These are phyloP conservation scores for Cygnus atratus DNA, from an alignment of 2,113 vertebrate species.

Conservation along the genomic window DNA sequence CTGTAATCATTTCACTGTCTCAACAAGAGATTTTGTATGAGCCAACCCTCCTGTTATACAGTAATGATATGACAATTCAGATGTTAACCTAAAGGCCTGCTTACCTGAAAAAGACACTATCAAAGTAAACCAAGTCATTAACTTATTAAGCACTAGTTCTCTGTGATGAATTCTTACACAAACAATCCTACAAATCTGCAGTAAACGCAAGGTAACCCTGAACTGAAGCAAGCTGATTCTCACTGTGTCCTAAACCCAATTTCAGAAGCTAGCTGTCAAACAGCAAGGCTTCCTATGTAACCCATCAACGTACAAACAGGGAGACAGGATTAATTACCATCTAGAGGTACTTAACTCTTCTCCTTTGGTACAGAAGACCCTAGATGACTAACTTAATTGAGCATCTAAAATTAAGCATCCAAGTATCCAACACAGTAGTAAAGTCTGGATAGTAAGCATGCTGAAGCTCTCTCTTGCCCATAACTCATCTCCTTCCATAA, in stretches of 20 bases:
- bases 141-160: background rate
- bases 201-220: background rate
- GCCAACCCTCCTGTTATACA: background rate
- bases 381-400: background rate
- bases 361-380: background rate
- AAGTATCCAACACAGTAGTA: background rate
- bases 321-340: background rate
- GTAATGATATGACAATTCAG: background rate
- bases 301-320: background rate
- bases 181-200: background rate
- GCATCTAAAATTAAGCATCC: background rate
- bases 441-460: background rate
- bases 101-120: background rate
- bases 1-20: background rate
- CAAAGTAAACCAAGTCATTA: background rate
- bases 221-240: background rate
- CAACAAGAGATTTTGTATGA: background rate
- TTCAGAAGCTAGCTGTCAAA: background rate
- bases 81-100: background rate
- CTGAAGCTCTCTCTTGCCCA: background rate
- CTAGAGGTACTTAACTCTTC: background rate
- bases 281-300: background rate
- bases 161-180: background rate
- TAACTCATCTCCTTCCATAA: background rate
- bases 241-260: background rate